phyloP scores from a whole-genome alignment of 1,140 invertebrate species.

The Ganaspis sp. region DNA sequence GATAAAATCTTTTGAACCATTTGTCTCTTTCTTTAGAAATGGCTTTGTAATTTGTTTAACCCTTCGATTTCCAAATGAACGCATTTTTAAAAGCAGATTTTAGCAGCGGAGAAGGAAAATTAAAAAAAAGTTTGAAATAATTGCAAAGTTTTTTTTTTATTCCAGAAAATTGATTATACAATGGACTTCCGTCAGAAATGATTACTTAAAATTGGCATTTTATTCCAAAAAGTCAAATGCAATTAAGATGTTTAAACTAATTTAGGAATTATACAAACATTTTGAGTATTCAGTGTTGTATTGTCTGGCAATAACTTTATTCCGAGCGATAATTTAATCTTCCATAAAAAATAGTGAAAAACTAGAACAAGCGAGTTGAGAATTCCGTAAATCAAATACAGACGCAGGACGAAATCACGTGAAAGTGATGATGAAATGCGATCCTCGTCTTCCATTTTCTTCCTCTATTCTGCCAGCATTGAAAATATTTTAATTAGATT shows the following conservation, averaged over 20 bases:
- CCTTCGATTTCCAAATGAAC: neutral
- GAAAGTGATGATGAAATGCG: constrained; percentile 30
- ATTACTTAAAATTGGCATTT: no score
- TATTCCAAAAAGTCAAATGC: no score
- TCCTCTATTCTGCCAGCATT: neutral
- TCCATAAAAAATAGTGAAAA: constrained; percentile 63
- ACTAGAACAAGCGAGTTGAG: constrained; percentile 53
- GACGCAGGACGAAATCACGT: constrained; percentile 47
- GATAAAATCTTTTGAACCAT: constrained; percentile 2
- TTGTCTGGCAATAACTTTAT: neutral
- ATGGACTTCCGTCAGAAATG: no score
- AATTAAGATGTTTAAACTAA: no score
- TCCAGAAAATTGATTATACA: no score
- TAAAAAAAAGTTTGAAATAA: no score
- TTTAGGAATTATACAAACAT: neutral
- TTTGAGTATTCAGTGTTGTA: neutral
- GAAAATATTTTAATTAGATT: constrained; percentile 1
- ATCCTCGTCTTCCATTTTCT: constrained; percentile 25
- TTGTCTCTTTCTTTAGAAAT: neutral
- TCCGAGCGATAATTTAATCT: constrained; percentile 42
- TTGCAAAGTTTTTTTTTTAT: no score
- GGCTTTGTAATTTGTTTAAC: neutral
- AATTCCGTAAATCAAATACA: constrained; percentile 54
- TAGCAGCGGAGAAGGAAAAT: no score
- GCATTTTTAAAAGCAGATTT: no score